Base-by-base conservation (phyloP, 2,888 invertebrate genomes). In the Bursaphelenchus okinawaensis region DNA sequence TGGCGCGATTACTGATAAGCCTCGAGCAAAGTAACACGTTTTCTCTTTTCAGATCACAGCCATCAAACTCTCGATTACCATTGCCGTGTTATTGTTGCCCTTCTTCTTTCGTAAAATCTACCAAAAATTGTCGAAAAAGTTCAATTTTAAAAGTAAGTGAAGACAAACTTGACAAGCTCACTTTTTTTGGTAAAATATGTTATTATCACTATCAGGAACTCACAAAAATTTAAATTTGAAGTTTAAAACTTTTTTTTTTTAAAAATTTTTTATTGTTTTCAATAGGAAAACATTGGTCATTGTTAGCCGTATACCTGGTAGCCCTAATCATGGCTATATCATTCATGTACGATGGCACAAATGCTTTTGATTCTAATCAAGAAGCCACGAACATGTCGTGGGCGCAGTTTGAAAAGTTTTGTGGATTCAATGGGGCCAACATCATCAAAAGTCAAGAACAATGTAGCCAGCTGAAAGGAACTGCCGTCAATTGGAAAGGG, bases 351-450 rank as follows among this genome's bases (percentile, higher is more conserved):
- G 75, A 79, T 28, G 71, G 71, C 8, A 69, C 70, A 8, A 62
- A 72, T 26, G 60, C 66, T 9, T 77, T 68, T 40, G 76, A 74
- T 60, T 68, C 69, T n/a, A 29, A 66, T n/a, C 66, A 63, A 7
- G 73, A 78, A 23, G 65, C 73, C 29, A 74, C 77, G 9, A 79
- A 79, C 67, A 71, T 79, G 73, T 78, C 78, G n/a, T 77, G 77
- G 74, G 50, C 67, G 16, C 71, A 79, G 29, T 78, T 75, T 58
- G 77, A 78, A 20, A 67, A 70, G 40, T 68, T 71, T 52, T 78
- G 78, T 57, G 55, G 63, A 8, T 57, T 65, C 23, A 58, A 52
- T 22, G 62, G 63, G 4, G 65, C 75, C 16, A 78, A 78, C 61
- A 66, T 58, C 22, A 67, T 77, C 22, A 19, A 62, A 12, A 57